Evolutionary conservation across 2,113 vertebrate species (phyloP), one percentile per base, ranked within the genome.

Genomic region (Anhinga anhinga): DNA sequence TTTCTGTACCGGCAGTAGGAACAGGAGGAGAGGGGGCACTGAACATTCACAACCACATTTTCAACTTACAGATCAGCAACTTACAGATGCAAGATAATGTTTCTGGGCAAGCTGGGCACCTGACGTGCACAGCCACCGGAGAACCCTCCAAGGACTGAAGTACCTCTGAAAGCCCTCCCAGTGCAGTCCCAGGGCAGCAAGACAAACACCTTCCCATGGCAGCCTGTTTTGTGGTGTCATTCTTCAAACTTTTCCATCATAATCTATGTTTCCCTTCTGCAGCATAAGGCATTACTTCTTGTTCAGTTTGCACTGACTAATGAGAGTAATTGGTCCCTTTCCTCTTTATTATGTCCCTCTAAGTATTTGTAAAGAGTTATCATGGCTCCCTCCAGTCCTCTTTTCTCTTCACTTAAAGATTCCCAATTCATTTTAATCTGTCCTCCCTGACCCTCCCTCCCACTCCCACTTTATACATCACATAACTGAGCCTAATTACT

Each of bases 301-400:
- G 40, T 69, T 97, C 65, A 4, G 27, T 78, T 95, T 15, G 12
- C 78, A 30, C 82, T 88, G 91, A 79, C 86, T 97, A 92, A 97
- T 80, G 93, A 96, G 91, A 93, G 83, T 93, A 96, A 97, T 83
- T 61, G 97, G 93, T 97, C 97, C 93, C 96, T 91, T 42, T 96
- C 82, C 85, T 95, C 96, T 45, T n/a, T 20, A 34, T 89, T 77
- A 94, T 42, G n/a, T 85, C 88, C 87, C 83, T 94, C 72, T 86
- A 79, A 92, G 91, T 95, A 80, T 94, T 96, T 90, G 82, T 91
- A 95, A 95, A 82, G 85, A 80, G 91, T 86, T 82, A 62, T 86
- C 95, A 83, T 21, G 61, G 27, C 78, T 95, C 96, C 88, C 94
- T 78, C 86, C 87, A 91, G 96, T 82, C 93, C 97, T 95, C 72